These are phyloP conservation scores for Candoia aspera DNA, from an alignment of 2,113 vertebrate genomes.

Conservation along the genomic window DNA sequence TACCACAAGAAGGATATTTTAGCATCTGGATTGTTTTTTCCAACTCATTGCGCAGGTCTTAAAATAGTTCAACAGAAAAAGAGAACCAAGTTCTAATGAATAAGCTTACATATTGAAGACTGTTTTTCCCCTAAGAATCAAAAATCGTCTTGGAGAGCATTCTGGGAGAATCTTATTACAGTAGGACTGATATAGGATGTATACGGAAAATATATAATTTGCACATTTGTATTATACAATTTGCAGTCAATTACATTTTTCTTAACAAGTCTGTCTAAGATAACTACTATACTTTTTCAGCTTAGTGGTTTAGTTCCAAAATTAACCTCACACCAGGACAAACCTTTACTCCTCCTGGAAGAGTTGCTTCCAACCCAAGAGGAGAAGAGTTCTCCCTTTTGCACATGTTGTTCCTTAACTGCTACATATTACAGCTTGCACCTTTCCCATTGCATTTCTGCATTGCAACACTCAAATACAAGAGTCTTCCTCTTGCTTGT, in stretches of 20 bases:
- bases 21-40: not conserved
- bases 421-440: not conserved
- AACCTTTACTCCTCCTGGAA: not conserved
- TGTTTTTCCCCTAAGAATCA: not conserved
- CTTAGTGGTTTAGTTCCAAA: not conserved
- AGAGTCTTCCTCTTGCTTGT: constrained; percentile 4
- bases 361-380: not conserved
- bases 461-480: not conserved
- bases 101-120: not conserved
- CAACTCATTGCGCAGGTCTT: not conserved
- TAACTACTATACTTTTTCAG: not conserved
- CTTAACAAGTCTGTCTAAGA: not conserved
- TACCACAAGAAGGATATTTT: not conserved
- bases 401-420: not conserved
- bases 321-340: not conserved
- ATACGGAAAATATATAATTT: not conserved
- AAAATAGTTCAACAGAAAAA: constrained; percentile 7
- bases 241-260: not conserved
- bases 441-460: not conserved
- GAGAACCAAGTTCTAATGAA: not conserved
- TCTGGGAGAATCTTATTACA: not conserved
- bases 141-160: not conserved
- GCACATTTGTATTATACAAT: not conserved
- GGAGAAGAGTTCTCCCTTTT: not conserved
- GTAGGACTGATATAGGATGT: not conserved